These are phyloP conservation scores for Galeopsomyia nigrocyanea DNA, from an alignment of 2,888 invertebrate genomes.

Conservation along the genomic window DNA sequence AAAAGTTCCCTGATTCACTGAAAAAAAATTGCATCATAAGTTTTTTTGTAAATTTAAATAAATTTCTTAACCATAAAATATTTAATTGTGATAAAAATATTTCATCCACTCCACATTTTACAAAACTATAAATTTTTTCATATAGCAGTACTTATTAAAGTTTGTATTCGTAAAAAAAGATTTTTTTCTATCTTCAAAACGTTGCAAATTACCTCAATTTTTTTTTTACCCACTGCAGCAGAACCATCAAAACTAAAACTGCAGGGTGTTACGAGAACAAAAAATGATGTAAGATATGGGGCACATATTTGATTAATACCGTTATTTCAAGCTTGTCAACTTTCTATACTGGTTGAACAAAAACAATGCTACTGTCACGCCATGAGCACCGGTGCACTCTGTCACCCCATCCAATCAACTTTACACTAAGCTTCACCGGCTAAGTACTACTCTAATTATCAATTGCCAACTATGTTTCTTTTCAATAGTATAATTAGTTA, in stretches of 20 bases:
- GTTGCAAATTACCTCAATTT: no score
- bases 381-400: background rate
- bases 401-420: conserved; percentile 7
- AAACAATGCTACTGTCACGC: conserved; percentile 28
- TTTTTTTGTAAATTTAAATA: background rate
- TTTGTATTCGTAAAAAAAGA: no score
- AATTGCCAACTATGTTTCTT: background rate
- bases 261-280: background rate
- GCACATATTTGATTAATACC: conserved; percentile 19
- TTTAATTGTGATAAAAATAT: conserved; percentile 5
- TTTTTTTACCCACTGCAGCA: no score
- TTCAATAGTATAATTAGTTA: background rate
- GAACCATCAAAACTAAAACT: no score
- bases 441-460: background rate
- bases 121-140: no score
- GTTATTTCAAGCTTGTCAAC: conserved; percentile 12
- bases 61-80: no score
- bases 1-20: conserved; percentile 48
- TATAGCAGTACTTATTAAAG: no score
- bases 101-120: no score
- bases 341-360: conserved; percentile 38
- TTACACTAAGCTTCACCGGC: background rate
- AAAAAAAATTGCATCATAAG: conserved; percentile 17
- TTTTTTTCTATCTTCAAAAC: no score
- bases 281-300: background rate